Evolutionary conservation across 2,888 invertebrate species (phyloP).

Genomic region (Drosophila histrio): DNA sequence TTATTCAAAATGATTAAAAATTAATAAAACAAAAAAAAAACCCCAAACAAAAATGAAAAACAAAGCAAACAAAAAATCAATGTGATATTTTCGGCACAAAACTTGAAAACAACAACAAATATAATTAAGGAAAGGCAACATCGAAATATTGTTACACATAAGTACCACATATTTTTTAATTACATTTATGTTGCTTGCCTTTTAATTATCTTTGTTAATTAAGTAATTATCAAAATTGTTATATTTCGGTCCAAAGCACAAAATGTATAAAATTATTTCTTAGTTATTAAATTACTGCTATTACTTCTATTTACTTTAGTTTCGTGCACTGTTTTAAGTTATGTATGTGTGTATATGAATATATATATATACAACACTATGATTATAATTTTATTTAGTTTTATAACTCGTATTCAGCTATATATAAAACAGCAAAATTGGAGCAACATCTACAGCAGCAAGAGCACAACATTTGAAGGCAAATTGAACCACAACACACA

Average conservation of each 20-base stretch:
- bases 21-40: slow-evolving; percentile 24
- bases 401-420: slow-evolving; percentile 51
- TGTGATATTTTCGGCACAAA: slow-evolving; percentile 82
- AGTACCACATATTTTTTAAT: slow-evolving; percentile 6
- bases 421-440: slow-evolving; percentile 43
- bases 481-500: slow-evolving; percentile 61
- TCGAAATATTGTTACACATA: slow-evolving; percentile 20
- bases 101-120: slow-evolving; percentile 50
- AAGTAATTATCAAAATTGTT: slow-evolving; percentile 74
- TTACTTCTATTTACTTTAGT: slow-evolving; percentile 46
- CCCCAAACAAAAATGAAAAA: slow-evolving; percentile 24
- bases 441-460: slow-evolving; percentile 27
- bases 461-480: slow-evolving; percentile 46
- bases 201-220: slow-evolving; percentile 53
- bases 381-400: slow-evolving; percentile 67
- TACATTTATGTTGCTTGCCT: slow-evolving; percentile 45
- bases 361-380: slow-evolving; percentile 22
- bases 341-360: slow-evolving; percentile 55
- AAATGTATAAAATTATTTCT: slow-evolving; percentile 72
- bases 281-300: slow-evolving; percentile 44
- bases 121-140: slow-evolving; percentile 50
- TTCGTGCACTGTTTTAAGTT: slow-evolving; percentile 64
- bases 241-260: slow-evolving; percentile 81
- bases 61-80: slow-evolving; percentile 60
- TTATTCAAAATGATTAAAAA: slow-evolving; percentile 41